Conservation (phyloP, 2,797 vertebrate species). For the Lacerta agilis region DNA sequence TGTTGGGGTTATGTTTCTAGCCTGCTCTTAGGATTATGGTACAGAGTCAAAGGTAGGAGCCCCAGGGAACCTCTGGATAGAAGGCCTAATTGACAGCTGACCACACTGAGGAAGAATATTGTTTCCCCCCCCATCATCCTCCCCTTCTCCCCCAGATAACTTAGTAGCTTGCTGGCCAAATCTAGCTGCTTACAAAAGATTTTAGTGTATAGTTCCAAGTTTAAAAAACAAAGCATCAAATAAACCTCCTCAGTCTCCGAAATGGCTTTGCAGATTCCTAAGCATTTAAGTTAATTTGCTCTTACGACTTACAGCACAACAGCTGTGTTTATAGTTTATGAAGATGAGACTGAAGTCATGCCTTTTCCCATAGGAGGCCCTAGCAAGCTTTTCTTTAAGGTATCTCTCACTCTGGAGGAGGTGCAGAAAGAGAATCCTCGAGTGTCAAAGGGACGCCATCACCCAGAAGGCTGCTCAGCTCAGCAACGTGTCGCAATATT, state of each 20-base stretch:
- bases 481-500: slow-evolving; percentile 91
- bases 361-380: slow-evolving; percentile 81
- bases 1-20: neutral
- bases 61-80: neutral
- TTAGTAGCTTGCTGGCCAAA: neutral
- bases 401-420: slow-evolving; percentile 84
- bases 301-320: neutral
- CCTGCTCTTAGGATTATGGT: neutral
- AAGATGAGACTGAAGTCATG: neutral
- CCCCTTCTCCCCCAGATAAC: neutral
- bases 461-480: slow-evolving; percentile 83
- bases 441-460: slow-evolving; percentile 82
- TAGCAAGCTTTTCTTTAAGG: slow-evolving; percentile 83
- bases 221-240: neutral
- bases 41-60: neutral
- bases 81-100: neutral
- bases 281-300: neutral
- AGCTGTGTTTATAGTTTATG: neutral
- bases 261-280: neutral
- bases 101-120: neutral
- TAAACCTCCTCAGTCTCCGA: neutral
- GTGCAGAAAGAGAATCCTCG: slow-evolving; percentile 83
- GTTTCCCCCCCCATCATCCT: no score
- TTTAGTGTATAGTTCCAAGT: neutral
- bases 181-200: neutral